Base-by-base conservation (phyloP, 2,113 vertebrate genomes). In the Cynoglossus semilaevis region DNA sequence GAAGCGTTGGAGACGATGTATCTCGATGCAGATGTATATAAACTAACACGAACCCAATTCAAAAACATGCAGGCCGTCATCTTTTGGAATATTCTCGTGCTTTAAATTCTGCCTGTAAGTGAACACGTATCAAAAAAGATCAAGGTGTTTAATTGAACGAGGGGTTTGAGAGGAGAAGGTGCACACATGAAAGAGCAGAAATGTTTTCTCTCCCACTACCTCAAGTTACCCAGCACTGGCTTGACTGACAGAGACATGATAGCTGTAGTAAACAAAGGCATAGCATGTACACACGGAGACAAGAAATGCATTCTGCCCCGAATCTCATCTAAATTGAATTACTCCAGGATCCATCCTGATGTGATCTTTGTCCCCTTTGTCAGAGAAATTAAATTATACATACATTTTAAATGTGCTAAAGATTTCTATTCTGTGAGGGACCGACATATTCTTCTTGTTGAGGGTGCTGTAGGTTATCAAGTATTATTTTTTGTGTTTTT, bases 101-200 rank as follows among this genome's bases (percentile, higher is more conserved):
- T 56, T 52, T 9, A 0, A 60, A 43, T 35, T 67, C 57, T 51
- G 37, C 68, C 59, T 58, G 64, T 51, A 44, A 50, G 61, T 47
- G 50, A 42, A 59, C 51, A 42, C 57, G 56, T 59, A 67, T 63
- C 50, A 66, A 78, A 63, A 42, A 52, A 49, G 68, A 77, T 74
- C 62, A 54, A 49, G 49, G 57, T 72, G 71, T 70, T 80, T 83
- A 80, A 85, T 87, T 85, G 69, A 80, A 79, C n/a, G n/a, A n/a
- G n/a, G n/a, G n/a, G n/a, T n/a, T n/a, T n/a, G n/a, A n/a, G n/a
- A n/a, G n/a, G n/a, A n/a, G n/a, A n/a, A 22, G n/a, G 68, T 46
- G 45, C 71, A 64, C 42, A 48, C 55, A 80, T 74, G 55, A 80
- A 74, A 76, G 75, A 53, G 42, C 44, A 55, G 36, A 42, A 60